Conservation (phyloP, 2,888 invertebrate genomes). For the Eupithecia tripunctaria region DNA sequence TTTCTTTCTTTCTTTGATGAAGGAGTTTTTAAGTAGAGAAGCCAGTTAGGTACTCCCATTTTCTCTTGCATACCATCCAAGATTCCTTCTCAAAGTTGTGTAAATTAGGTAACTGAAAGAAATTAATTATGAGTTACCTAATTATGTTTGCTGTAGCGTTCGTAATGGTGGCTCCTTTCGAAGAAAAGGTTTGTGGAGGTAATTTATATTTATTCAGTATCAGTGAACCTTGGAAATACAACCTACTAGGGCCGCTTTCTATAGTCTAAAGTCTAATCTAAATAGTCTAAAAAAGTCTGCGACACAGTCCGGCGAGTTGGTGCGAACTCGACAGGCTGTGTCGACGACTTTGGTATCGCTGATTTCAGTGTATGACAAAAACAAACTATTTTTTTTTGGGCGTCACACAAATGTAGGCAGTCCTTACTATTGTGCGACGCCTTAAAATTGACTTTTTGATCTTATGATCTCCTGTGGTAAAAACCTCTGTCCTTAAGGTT, state of each 20-base stretch:
- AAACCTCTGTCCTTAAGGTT: background rate
- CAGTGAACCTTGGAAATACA: background rate
- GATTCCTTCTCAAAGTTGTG: background rate
- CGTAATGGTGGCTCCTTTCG: background rate
- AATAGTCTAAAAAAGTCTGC: background rate
- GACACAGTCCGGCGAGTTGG: background rate
- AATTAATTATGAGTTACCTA: background rate
- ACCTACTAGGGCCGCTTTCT: background rate
- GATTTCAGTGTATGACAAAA: too few species aligned
- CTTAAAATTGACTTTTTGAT: too few species aligned
- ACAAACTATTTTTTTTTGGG: too few species aligned
- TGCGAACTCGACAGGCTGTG: too few species aligned
- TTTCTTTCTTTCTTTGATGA: too few species aligned
- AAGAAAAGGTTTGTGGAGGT: background rate
- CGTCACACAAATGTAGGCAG: too few species aligned
- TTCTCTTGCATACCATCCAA: background rate
- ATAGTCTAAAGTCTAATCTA: background rate
- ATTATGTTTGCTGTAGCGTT: background rate
- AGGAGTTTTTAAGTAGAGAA: background rate
- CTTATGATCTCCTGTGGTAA: background rate
- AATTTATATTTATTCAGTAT: background rate
- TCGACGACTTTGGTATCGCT: too few species aligned
- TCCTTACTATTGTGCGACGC: too few species aligned
- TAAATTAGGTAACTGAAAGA: conserved; percentile 1
- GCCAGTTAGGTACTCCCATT: background rate